Evolutionary conservation across 2,888 invertebrate genomes (phyloP).

Genomic region (Phaedon cochleariae): DNA sequence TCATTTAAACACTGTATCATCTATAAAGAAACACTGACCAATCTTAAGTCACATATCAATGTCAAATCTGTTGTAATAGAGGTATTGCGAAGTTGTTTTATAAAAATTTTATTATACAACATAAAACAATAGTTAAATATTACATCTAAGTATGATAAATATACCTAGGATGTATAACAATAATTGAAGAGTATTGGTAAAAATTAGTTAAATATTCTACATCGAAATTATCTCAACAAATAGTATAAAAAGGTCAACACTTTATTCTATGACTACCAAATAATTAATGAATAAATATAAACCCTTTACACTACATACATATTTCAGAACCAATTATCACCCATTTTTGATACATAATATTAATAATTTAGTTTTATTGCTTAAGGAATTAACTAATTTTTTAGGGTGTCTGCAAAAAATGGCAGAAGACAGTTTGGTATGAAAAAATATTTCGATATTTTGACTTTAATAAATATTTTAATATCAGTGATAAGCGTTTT

Average conservation of each 20-base stretch:
- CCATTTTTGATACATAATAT: constrained; percentile 9
- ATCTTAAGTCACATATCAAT: no score
- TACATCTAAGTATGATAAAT: constrained; percentile 30
- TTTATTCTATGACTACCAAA: constrained; percentile 1
- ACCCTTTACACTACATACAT: not conserved
- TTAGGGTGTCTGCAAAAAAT: not conserved
- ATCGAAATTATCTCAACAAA: constrained; percentile 30
- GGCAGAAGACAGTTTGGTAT: not conserved
- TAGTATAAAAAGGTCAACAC: constrained; percentile 32
- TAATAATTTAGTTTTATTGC: constrained; percentile 12
- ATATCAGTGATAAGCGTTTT: not conserved
- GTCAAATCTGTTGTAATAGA: no score
- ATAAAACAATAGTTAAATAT: constrained; percentile 17
- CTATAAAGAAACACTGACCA: no score
- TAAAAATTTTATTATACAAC: constrained; percentile 13
- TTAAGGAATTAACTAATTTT: not conserved
- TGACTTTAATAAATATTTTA: not conserved
- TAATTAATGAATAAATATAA: constrained; percentile 1
- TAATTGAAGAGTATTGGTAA: constrained; percentile 42
- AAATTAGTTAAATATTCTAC: constrained; percentile 28
- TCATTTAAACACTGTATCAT: no score
- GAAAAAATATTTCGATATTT: not conserved
- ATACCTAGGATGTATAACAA: constrained; percentile 38
- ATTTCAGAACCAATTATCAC: constrained; percentile 9
- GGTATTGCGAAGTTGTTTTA: not conserved